Evolutionary conservation across 2,113 vertebrate genomes (phyloP), one percentile per base, ranked within the genome.

Genomic region (Mormyrus lacerda): DNA sequence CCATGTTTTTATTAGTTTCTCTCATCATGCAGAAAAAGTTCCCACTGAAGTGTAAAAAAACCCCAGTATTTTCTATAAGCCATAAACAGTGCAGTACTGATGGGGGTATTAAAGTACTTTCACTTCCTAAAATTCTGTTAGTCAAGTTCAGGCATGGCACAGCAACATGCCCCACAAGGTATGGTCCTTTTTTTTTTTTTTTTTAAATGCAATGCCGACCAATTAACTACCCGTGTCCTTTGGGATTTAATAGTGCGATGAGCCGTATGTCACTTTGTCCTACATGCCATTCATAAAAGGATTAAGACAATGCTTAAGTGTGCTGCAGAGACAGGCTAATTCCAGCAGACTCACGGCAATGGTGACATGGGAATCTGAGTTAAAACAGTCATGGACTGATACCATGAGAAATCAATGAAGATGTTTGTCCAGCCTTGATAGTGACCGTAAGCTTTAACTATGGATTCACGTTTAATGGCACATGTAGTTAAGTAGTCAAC

Each of bases 281-380:
- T 82, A 65, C 31, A 11, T 82, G 47, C 11, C 27, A 39, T 24
- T 83, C 35, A 83, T 42, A n/a, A 48, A 47, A 53, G 73, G 88
- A 79, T 89, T 82, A 89, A 83, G 21, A 7, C 45, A 21, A 83
- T 51, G 53, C 39, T 83, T 13, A 79, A 42, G 65, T 79, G 69
- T 45, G 73, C 42, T 21, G 76, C 1, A 13, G 73, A n/a, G 88
- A 89, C 76, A 39, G 50, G 24, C 88, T 83, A 89, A 89, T 53
- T 83, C 50, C 35, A 55, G 47, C 17, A 73, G 10, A 84, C 73
- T 19, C 13, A 83, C 9, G 10, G n/a, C 69, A 35, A 24, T 15
- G 44, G 19, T 39, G 48, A 83, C 48, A 83, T 48, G n/a, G 39
- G 47, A 31, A 44, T 83, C 21, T 21, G 19, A 87, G 11, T 44